phyloP scores from a whole-genome alignment of 2,888 invertebrate genomes.

The Digitonthophagus gazella region DNA sequence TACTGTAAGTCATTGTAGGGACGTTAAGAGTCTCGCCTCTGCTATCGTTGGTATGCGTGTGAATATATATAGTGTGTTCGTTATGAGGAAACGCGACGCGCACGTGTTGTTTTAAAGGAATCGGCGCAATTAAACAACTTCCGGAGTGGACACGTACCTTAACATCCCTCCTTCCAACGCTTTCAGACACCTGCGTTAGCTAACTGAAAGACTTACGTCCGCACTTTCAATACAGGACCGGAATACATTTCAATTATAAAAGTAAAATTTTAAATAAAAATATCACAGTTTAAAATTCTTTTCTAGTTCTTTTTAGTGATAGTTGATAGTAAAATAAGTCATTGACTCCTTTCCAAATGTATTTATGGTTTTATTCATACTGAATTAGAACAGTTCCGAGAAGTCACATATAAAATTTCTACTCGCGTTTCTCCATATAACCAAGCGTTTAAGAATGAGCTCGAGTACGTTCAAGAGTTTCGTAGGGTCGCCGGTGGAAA shows the following conservation, averaged over 20 bases:
- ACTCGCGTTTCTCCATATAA: slow-evolving; percentile 7
- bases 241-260: too few relatives aligned
- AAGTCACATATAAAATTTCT: slow-evolving; percentile 9
- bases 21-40: not conserved
- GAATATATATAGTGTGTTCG: slow-evolving; percentile 1
- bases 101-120: slow-evolving; percentile 43
- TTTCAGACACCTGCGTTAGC: slow-evolving; percentile 8
- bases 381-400: slow-evolving; percentile 11
- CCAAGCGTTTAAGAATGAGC: slow-evolving; percentile 7
- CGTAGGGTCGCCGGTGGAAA: not conserved
- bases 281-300: too few relatives aligned
- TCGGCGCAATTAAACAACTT: slow-evolving; percentile 48
- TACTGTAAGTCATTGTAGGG: not conserved
- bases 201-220: not conserved
- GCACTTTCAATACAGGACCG: not conserved
- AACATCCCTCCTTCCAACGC: slow-evolving; percentile 9
- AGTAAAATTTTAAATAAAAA: too few relatives aligned
- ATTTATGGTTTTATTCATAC: not conserved
- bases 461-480: not conserved
- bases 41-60: not conserved
- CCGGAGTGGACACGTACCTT: slow-evolving; percentile 42
- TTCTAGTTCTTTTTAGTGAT: too few relatives aligned
- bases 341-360: too few relatives aligned
- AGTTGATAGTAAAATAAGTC: not conserved
- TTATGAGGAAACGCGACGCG: slow-evolving; percentile 24